Base-by-base conservation (phyloP, 2,888 invertebrate genomes). In the Brachypalpus laphriformis region DNA sequence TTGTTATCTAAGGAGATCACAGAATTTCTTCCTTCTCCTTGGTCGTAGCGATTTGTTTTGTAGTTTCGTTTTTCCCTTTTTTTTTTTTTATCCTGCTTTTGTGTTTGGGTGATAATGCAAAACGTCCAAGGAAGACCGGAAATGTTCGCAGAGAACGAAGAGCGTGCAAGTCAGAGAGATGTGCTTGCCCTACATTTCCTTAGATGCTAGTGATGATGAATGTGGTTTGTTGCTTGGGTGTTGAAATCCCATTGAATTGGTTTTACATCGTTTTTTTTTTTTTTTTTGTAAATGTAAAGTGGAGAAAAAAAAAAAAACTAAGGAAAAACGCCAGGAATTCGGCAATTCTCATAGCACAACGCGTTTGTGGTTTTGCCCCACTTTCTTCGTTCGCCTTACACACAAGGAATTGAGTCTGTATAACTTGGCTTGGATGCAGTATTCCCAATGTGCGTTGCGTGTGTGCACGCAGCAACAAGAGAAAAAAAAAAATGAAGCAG, bases 331-430 rank as follows among this genome's bases (percentile, higher is more conserved):
- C 45, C 59, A 68, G 68, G 68, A 75, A 75, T 70, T 68, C 57
- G 54, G 65, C 78, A 66, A 71, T 59, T 70, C 49, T 56, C 57
- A 76, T 75, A 25, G 59, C 56, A 74, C 18, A 47, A 71, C 61
- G 47, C 85, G 66, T 87, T 78, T 87, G 78, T 83, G 88, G 83
- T 85, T 82, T 68, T 59, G 78, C 71, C 81, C 80, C 86, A 87
- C 87, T 87, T 87, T 86, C 87, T 87, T 88, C 89, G 83, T 87
- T 63, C 47, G 74, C 37, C 74, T 72, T 87, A 82, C 81, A 86
- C 65, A 77, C 82, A 78, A 61, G 72, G 78, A 78, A 66, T 57
- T 61, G 45, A 37, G 8, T 42, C 20, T 42, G n/a, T 63, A n/a
- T 9, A n/a, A 37, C 18, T 42, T 34, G 6, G 11, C 20, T 14